Evolutionary conservation across 2,797 vertebrate genomes (phyloP), one percentile per base, ranked within the genome.

Genomic region (Acrossocheilus fasciatus): DNA sequence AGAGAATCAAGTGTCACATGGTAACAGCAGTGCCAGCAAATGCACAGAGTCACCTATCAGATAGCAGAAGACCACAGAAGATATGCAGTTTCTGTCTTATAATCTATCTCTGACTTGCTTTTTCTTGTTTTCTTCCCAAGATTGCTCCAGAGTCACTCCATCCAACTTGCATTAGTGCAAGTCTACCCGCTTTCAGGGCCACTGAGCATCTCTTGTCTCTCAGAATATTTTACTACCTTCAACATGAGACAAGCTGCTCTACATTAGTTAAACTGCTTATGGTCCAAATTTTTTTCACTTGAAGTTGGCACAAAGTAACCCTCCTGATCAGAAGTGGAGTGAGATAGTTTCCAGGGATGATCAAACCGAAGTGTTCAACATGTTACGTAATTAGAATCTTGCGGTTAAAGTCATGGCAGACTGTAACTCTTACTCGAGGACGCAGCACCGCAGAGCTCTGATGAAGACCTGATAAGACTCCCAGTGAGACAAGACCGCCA

Each of bases 151-250:
- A 45, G 62, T 75, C 69, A 36, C 66, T 84, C 62, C 62, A 73
- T 93, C n/a, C 72, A 92, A 90, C 83, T 92, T 93, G 91, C 76
- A 93, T 92, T 88, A 92, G 87, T 57, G 2, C 50, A 79, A 87
- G 87, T 81, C 39, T 10, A 54, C 9, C 26, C 72, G 75, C 90
- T 87, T 88, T 87, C 41, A 73, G 82, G 78, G 47, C 34, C 59
- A n/a, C 62, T 72, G 83, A 39, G 68, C n/a, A 41, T 0, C 2
- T 69, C 80, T 66, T 39, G 36, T 69, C 87, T 85, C 86, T 59
- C 64, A 73, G 12, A 43, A 3, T 10, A 78, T 69, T 76, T 74
- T 34, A n/a, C 81, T 47, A 14, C 14, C 43, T n/a, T 74, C 20
- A n/a, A 57, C 39, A 50, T 69, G n/a, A 69, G 34, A 57, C 30